phyloP scores from a whole-genome alignment of 2,888 invertebrate genomes.

The Papilio protenor region DNA sequence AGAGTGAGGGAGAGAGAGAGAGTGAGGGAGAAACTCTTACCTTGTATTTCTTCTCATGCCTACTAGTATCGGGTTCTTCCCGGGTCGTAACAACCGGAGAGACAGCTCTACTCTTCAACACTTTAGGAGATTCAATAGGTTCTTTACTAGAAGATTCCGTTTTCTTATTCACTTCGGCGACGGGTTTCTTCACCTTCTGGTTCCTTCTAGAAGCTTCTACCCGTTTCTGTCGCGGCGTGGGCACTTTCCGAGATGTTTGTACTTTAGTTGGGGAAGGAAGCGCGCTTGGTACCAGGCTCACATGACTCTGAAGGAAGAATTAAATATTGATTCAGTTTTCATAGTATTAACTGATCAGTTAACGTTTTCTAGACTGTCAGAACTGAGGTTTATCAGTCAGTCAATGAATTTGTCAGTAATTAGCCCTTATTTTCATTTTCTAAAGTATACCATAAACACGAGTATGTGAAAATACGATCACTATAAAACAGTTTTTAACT shows the following conservation, averaged over 20 bases:
- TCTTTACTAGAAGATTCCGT: slow-evolving; percentile 14
- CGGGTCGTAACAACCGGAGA: background rate
- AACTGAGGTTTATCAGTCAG: too few species aligned
- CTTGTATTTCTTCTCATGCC: slow-evolving; percentile 46
- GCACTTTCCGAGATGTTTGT: slow-evolving; percentile 37
- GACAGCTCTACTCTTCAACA: background rate
- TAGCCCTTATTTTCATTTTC: too few species aligned
- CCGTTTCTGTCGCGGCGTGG: slow-evolving; percentile 38
- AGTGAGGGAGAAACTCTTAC: slow-evolving; percentile 45
- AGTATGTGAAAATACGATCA: too few species aligned
- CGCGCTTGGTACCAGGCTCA: slow-evolving; percentile 56
- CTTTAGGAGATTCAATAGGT: background rate
- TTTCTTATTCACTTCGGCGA: slow-evolving; percentile 10
- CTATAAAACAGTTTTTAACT: too few species aligned
- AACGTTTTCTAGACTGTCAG: too few species aligned
- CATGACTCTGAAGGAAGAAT: slow-evolving; percentile 56
- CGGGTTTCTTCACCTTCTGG: slow-evolving; percentile 22
- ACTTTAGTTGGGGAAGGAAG: slow-evolving; percentile 34
- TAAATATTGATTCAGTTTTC: slow-evolving; percentile 16
- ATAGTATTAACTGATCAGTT: too few species aligned
- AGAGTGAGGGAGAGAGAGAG: background rate
- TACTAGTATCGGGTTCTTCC: slow-evolving; percentile 10
- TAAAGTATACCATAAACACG: too few species aligned
- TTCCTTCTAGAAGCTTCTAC: slow-evolving; percentile 39
- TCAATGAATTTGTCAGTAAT: background rate